Percentiles rank a stretch among this genome's conserved stretches.
Evolutionary conservation across 1,140 invertebrate genomes (phyloP).

Genomic region (Papilio helenus): DNA sequence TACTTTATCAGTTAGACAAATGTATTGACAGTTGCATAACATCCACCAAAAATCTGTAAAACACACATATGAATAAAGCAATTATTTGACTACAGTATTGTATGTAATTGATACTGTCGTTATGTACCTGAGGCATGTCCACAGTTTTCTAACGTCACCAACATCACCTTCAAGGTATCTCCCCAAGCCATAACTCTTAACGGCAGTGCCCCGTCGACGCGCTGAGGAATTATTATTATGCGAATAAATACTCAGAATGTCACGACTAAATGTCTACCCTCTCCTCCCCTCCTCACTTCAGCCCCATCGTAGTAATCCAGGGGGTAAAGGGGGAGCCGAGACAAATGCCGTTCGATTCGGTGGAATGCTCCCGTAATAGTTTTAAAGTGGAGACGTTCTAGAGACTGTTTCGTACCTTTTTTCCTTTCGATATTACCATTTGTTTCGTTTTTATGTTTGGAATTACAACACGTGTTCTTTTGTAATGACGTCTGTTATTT

Average conservation of each 20-base stretch:
- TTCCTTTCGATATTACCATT: conserved; percentile 17
- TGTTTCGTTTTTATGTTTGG: conserved; percentile 4
- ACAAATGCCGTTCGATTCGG: conserved; percentile 68
- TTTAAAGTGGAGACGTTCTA: conserved; percentile 54
- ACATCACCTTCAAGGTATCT: conserved; percentile 73
- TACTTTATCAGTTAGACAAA: background rate
- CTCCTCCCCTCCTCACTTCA: conserved; percentile 45
- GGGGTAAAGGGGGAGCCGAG: conserved; percentile 45
- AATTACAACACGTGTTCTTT: conserved; percentile 15
- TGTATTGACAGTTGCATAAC: background rate
- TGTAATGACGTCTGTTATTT: background rate
- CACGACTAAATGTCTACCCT: conserved; percentile 82
- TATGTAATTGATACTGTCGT: background rate
- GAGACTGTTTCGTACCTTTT: conserved; percentile 40
- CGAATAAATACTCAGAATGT: conserved; percentile 85
- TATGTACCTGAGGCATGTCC: conserved; percentile 44
- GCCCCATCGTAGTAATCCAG: conserved; percentile 59
- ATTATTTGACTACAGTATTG: too few species aligned
- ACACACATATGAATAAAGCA: background rate
- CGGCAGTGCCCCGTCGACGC: conserved; percentile 74
- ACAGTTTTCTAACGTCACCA: conserved; percentile 41
- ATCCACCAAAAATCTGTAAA: background rate
- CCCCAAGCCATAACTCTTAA: conserved; percentile 82
- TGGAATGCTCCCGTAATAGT: conserved; percentile 55
- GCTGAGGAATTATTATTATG: conserved; percentile 85